Base-by-base conservation (phyloP, 2,113 vertebrate species). In the Chaetura pelagica region DNA sequence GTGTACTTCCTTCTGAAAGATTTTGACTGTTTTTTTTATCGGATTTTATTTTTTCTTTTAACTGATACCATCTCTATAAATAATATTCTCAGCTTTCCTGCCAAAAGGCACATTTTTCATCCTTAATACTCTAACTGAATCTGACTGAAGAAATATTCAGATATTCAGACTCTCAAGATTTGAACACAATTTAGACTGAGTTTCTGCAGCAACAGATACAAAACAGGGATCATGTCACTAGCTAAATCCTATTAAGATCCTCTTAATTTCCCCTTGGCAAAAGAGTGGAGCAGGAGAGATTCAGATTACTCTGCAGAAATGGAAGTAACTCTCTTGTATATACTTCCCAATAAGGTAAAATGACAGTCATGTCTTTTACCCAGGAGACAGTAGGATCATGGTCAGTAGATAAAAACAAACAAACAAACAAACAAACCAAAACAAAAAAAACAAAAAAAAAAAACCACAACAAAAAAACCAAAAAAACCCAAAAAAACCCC, bases 11-110 rank as follows among this genome's bases (percentile, higher is more conserved):
- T 21, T 91, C 49, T 71, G 52, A 58, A 75, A 51, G 1, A 52
- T n/a, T 29, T 34, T 7, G 1, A 4, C 3, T 3, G 0, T 0
- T 1, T 35, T 55, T 62, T 35, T 64, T 49, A 44, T 5, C 10
- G 14, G 1, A 6, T 78, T 66, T 51, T 14, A 18, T 27, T 42
- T 66, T 73, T 61, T 32, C 4, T 24, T 83, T 59, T 66, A 74
- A 10, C 10, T 62, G 22, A 89, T 7, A 32, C 5, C 23, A 67
- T 12, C 8, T 63, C 44, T 76, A 64, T 40, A 83, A 69, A 66
- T 35, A 7, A 29, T 38, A 44, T 34, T 32, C 15, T 79, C 15
- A 38, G 5, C 5, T 51, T 68, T 68, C 10, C 54, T 92, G 35
- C 6, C 15, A 79, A 73, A 94, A 82, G 20, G 5, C 8, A 34